Evolutionary conservation across 2,888 invertebrate species (phyloP), one percentile per base, ranked within the genome.

Genomic region (Chromoteleia sp.): DNA sequence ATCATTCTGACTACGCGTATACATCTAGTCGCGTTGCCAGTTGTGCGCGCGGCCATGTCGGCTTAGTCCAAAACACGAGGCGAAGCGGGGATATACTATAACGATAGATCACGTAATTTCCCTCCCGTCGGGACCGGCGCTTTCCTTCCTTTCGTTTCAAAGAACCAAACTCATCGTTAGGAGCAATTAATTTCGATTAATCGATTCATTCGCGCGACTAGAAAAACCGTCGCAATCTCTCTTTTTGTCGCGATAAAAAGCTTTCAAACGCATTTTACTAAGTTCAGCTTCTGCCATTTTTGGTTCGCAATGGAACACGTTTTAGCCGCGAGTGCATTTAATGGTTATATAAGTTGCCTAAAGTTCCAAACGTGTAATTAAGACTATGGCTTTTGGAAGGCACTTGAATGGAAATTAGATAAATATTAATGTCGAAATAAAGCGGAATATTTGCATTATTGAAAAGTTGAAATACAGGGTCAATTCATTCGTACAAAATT

Each of bases 1-100:
- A 87, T 88, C 87, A 88, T 87, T 82, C 78, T 82, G 82, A 86
- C 84, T 84, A 85, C 85, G 79, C 83, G 81, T 76, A 80, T 75
- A 75, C 81, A 71, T 74, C 78, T 80, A 73, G 73, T 80, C 79
- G 80, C 80, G 78, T 77, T 75, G 52, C 70, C 75, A 75, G 77
- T 81, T 81, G 81, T 81, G 81, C 76, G 75, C 65, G 75, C 74
- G 81, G 78, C 78, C 83, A 81, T 83, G 81, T 80, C 78, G 74
- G 81, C 74, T 80, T 79, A 80, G 83, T 73, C 77, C 65, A 63
- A 30, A 81, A 81, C 78, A 81, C 71, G 68, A 54, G 61, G 76
- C 39, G 54, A 52, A 68, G 19, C 58, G 71, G 39, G 63, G 73
- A 74, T 76, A 65, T 45, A 71, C 58, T 70, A 71, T 61, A 70